Conservation (phyloP, 2,797 vertebrate species). For the Periophthalmus magnuspinnatus region DNA sequence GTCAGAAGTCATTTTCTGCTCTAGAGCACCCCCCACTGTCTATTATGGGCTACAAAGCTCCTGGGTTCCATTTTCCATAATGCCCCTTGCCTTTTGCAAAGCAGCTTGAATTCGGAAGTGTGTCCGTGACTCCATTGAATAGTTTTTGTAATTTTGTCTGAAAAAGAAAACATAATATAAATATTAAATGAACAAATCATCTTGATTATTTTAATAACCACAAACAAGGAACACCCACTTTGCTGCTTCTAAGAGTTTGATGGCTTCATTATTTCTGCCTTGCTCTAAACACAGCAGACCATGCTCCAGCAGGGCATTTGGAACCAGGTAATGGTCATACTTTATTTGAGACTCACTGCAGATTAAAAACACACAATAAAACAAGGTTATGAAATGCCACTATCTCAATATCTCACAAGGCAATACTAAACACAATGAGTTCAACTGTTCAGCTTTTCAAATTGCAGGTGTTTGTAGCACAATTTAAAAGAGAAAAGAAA, state of each 20-base stretch:
- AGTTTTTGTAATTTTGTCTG: slow-evolving; percentile 98
- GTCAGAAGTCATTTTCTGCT: slow-evolving; percentile 32
- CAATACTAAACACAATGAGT: background rate
- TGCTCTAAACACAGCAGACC: slow-evolving; percentile 90
- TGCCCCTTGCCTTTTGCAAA: slow-evolving; percentile 87
- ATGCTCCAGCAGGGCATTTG: slow-evolving; percentile 93
- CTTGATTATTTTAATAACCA: background rate
- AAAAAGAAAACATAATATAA: slow-evolving; percentile 48
- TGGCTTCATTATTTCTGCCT: slow-evolving; percentile 84
- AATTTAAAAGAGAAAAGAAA: background rate
- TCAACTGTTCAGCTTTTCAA: background rate
- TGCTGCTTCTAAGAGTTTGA: slow-evolving; percentile 89
- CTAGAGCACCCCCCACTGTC: slow-evolving; percentile 41
- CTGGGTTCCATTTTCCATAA: slow-evolving; percentile 77
- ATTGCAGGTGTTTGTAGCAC: background rate
- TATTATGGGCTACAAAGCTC: slow-evolving; percentile 74
- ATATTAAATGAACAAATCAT: slow-evolving; percentile 9
- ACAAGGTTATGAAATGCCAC: slow-evolving; percentile 3
- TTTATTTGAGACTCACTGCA: slow-evolving; percentile 94
- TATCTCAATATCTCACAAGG: background rate
- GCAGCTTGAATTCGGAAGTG: slow-evolving; percentile 98
- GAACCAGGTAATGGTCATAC: slow-evolving; percentile 96
- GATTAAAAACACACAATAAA: slow-evolving; percentile 26
- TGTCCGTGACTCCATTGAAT: slow-evolving; percentile 98
- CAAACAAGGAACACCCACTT: slow-evolving; percentile 81